Base-by-base conservation (phyloP, 2,888 invertebrate species). In the Drosophila multiciliata region DNA sequence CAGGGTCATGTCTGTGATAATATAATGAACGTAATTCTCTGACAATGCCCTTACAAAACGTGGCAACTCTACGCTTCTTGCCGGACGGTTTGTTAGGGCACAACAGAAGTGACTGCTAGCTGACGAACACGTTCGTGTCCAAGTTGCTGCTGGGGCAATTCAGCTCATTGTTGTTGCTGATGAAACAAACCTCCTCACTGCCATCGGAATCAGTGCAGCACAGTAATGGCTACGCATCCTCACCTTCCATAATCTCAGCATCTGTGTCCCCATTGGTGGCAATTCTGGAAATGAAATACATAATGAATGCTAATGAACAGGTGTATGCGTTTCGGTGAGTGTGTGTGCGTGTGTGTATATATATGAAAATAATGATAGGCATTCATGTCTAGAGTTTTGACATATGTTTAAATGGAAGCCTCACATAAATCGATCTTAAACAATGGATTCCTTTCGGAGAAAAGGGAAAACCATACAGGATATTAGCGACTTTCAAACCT, bases 141-240 rank as follows among this genome's bases (percentile, higher is more conserved):
- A 82, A 63, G 35, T 90, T 86, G 67, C 89, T 87, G 68, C 84
- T 88, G 61, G 80, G 84, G 59, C 81, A 82, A 52, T 72, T 78
- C 33, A 71, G 60, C 61, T 86, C 83, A 40, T 89, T 87, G 72
- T 78, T 85, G 63, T 81, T 82, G 73, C 80, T 81, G 67, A 66
- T 83, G 52, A 73, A 75, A 76, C 86, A 90, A 78, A 90, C 80
- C 73, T 92, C 91, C 72, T 92, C 91, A 75, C 92, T 91, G 77
- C 85, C 91, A 76, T 92, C 92, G 82, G 91, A 91, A 85, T 93
- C 92, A 89, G 91, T 90, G 89, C 87, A 91, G 73, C 85, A 83
- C 89, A 93, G 91, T 93, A 93, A 89, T 92, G 93, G 93, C 93
- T 93, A 93, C 91, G 92, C 93, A 67, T 93, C 92, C 66, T 90